Evolutionary conservation across 2,888 invertebrate genomes (phyloP).

Genomic region (Drosophila multiciliata): DNA sequence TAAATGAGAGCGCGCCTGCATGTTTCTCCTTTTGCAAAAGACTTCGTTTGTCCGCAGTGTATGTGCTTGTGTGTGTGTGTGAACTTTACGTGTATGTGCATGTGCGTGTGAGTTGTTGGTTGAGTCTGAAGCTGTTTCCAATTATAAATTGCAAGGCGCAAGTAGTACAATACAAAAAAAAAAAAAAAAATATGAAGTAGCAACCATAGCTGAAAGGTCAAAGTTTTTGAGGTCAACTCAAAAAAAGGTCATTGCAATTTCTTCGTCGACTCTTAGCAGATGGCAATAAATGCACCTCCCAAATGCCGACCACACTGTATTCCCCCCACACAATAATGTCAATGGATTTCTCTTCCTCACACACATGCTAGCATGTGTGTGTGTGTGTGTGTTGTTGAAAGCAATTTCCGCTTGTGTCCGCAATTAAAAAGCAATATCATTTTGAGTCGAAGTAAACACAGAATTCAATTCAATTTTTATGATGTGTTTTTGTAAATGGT

Average conservation of each 20-base stretch:
- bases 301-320: conserved; percentile 15
- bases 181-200: conserved; percentile 17
- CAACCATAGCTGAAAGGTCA: conserved; percentile 61
- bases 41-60: conserved; percentile 3
- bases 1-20: conserved; percentile 66
- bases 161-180: conserved; percentile 58
- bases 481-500: conserved; percentile 77
- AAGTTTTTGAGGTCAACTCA: conserved; percentile 56
- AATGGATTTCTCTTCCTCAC: conserved; percentile 4
- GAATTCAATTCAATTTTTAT: conserved; percentile 79
- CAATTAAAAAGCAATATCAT: conserved; percentile 83
- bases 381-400: conserved; percentile 52
- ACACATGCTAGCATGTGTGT: conserved; percentile 12
- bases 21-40: conserved; percentile 35
- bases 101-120: conserved; percentile 22
- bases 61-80: conserved; percentile 3
- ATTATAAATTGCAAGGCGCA: conserved; percentile 70
- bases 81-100: conserved; percentile 6
- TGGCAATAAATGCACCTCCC: conserved; percentile 78
- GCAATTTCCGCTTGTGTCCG: conserved; percentile 81
- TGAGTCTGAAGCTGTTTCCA: conserved; percentile 61
- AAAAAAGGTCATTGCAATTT: conserved; percentile 54
- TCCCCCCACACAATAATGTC: conserved; percentile 13
- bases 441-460: conserved; percentile 63
- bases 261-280: conserved; percentile 29